Conservation (phyloP, 2,113 vertebrate species). For the Andinoacara biseriatus region DNA sequence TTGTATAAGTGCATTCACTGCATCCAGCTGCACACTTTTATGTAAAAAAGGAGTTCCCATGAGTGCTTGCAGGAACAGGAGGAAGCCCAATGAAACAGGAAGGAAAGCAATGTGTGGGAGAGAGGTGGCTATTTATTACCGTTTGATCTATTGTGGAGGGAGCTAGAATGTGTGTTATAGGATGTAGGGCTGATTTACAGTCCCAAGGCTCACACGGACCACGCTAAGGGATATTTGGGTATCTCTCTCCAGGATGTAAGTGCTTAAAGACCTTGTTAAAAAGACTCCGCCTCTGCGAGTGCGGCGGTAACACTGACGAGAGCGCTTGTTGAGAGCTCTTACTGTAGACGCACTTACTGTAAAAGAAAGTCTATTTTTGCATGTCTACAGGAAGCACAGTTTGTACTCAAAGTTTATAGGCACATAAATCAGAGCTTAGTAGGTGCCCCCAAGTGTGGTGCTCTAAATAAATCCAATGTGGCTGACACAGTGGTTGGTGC, state of each 20-base stretch:
- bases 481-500: constrained; percentile 55
- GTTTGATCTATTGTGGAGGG: constrained; percentile 78
- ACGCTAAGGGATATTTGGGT: constrained; percentile 70
- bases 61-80: constrained; percentile 72
- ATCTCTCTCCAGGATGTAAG: constrained; percentile 65
- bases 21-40: constrained; percentile 73
- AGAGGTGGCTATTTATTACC: constrained; percentile 77
- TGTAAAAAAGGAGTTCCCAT: constrained; percentile 67
- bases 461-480: constrained; percentile 64
- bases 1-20: constrained; percentile 37
- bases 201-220: constrained; percentile 54
- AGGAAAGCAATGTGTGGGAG: constrained; percentile 78
- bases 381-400: constrained; percentile 60
- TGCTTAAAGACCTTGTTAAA: constrained; percentile 64
- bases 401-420: constrained; percentile 63
- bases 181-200: constrained; percentile 77
- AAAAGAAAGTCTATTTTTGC: constrained; percentile 58
- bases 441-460: constrained; percentile 60
- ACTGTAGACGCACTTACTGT: constrained; percentile 27
- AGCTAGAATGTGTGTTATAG: constrained; percentile 75
- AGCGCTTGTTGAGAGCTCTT: constrained; percentile 9
- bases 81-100: constrained; percentile 74
- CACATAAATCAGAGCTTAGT: constrained; percentile 69
- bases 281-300: constrained; percentile 26
- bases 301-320: constrained; percentile 18